Conservation (phyloP, 2,113 vertebrate genomes). For the Madoqua kirkii region DNA sequence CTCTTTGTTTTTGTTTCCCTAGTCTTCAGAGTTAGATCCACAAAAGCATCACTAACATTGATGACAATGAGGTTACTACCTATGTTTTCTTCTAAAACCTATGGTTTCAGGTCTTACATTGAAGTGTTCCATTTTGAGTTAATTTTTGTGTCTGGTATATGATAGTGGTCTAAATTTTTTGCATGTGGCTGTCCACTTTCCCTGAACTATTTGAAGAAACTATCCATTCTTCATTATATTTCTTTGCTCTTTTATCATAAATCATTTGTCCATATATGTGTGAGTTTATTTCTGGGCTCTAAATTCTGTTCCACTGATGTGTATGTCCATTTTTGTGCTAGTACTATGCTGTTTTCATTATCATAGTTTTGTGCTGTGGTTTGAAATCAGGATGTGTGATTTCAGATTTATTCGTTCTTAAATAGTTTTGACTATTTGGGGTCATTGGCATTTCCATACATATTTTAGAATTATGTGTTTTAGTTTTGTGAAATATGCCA, state of each 20-base stretch:
- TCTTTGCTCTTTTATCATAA: background rate
- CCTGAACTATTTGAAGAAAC: background rate
- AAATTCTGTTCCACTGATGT: background rate
- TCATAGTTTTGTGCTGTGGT: background rate
- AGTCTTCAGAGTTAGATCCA: background rate
- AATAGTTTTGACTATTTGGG: background rate
- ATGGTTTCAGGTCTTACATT: background rate
- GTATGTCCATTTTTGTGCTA: background rate
- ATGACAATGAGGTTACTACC: background rate
- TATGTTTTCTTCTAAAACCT: background rate
- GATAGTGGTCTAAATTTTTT: background rate
- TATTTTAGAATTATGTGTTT: background rate
- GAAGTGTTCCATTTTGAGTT: background rate
- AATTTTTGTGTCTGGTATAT: background rate
- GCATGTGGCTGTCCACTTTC: background rate
- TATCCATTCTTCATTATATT: background rate
- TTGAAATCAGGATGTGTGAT: background rate
- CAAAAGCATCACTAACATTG: background rate
- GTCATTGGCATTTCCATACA: background rate
- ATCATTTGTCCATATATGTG: background rate
- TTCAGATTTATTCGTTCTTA: background rate
- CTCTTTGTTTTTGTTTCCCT: background rate
- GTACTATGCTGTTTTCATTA: background rate
- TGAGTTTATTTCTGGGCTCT: background rate
- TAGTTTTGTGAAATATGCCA: background rate